Evolutionary conservation across 2,888 invertebrate genomes (phyloP).

Genomic region (Aphidius colemani): DNA sequence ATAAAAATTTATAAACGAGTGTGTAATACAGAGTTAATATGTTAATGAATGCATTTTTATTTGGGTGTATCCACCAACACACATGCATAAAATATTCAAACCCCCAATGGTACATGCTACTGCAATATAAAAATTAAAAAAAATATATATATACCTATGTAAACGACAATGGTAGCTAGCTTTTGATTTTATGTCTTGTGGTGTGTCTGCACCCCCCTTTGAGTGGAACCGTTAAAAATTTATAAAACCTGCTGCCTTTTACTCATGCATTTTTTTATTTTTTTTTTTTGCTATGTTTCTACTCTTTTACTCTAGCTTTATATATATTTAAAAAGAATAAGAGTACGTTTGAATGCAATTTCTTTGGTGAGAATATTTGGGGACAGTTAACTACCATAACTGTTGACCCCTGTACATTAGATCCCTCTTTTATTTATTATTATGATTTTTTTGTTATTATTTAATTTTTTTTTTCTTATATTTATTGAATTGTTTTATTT

Average conservation of each 20-base stretch:
- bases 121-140: background rate
- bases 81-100: slow-evolving; percentile 41
- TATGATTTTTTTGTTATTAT: too few relatives aligned
- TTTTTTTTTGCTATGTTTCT: slow-evolving; percentile 13
- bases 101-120: slow-evolving; percentile 29
- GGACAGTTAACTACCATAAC: background rate
- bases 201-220: slow-evolving; percentile 37
- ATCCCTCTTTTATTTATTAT: too few relatives aligned
- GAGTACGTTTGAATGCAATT: slow-evolving; percentile 9
- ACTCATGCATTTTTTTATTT: slow-evolving; percentile 1
- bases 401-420: too few relatives aligned
- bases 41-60: slow-evolving; percentile 58
- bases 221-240: slow-evolving; percentile 57
- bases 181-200: slow-evolving; percentile 23
- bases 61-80: slow-evolving; percentile 25
- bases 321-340: too few relatives aligned
- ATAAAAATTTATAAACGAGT: slow-evolving; percentile 29
- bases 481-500: too few relatives aligned
- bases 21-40: slow-evolving; percentile 49
- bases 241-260: slow-evolving; percentile 51
- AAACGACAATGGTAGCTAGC: slow-evolving; percentile 3
- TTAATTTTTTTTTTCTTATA: too few relatives aligned
- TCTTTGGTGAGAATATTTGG: slow-evolving; percentile 8
- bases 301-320: too few relatives aligned
- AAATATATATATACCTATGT: background rate